These are phyloP conservation scores for Novumbra hubbsi DNA, from an alignment of 2,797 vertebrate genomes.

Conservation along the genomic window DNA sequence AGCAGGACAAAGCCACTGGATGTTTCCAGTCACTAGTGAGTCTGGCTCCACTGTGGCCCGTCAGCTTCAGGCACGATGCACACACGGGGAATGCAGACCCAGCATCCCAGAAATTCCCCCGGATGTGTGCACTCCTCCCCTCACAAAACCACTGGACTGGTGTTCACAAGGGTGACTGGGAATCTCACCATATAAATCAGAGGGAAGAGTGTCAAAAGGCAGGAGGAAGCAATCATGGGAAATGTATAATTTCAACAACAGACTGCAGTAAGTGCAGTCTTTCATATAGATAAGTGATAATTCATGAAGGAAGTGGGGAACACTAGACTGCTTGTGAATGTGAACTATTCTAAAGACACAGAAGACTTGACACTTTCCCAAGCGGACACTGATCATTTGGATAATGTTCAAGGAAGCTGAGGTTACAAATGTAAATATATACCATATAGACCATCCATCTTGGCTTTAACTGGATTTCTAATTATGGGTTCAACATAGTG, in stretches of 20 bases:
- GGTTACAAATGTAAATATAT: conserved; percentile 11
- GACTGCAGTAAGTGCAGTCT: neutral
- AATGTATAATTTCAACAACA: neutral
- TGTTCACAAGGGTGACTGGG: neutral
- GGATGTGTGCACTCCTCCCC: neutral
- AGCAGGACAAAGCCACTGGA: conserved; percentile 57
- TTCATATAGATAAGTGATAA: conserved; percentile 23
- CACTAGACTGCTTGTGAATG: neutral
- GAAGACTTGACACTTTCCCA: conserved; percentile 3
- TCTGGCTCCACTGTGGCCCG: conserved; percentile 30
- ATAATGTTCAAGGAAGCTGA: conserved; percentile 53
- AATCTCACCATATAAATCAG: neutral
- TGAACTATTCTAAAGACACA: conserved; percentile 15
- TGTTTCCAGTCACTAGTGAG: conserved; percentile 45
- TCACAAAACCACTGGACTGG: neutral
- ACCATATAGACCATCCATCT: neutral
- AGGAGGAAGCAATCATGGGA: neutral
- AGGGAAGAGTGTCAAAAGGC: neutral
- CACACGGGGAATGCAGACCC: neutral
- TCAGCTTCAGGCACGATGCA: conserved; percentile 22
- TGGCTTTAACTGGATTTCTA: conserved; percentile 36
- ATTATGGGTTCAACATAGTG: conserved; percentile 31
- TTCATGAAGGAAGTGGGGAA: conserved; percentile 31
- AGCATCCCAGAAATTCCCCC: neutral
- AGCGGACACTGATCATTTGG: conserved; percentile 48